phyloP scores from a whole-genome alignment of 92 coral and sea anemone species.

The Paramuricea clavata region DNA sequence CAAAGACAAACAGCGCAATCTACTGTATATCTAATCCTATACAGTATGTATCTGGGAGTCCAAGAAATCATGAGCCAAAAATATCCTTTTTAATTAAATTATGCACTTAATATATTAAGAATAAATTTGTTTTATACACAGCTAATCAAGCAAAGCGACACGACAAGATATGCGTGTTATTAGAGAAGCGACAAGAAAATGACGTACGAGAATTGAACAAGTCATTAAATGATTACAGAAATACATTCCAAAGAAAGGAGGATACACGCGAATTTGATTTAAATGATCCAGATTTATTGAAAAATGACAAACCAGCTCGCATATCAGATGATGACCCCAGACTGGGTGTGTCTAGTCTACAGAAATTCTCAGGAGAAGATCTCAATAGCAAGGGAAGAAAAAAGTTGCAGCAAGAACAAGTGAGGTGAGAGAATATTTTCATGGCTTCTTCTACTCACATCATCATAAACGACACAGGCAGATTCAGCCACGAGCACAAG shows the following conservation, averaged over 20 bases:
- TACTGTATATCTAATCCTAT: too few species aligned
- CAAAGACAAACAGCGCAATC: too few species aligned
- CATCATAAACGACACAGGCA: too few species aligned
- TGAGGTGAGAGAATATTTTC: slow-evolving; percentile 67
- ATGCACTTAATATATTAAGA: not conserved
- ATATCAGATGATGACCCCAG: slow-evolving; percentile 98
- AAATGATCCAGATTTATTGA: slow-evolving; percentile 94
- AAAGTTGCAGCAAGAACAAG: slow-evolving; percentile 94
- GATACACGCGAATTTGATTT: slow-evolving; percentile 92
- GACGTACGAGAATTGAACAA: slow-evolving; percentile 94
- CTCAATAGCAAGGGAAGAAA: slow-evolving; percentile 82
- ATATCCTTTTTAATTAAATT: not conserved
- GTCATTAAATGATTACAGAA: slow-evolving; percentile 84
- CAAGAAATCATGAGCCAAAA: not conserved
- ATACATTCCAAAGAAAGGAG: slow-evolving; percentile 85
- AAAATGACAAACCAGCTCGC: slow-evolving; percentile 98
- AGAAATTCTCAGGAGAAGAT: slow-evolving; percentile 96
- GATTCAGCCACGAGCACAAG: too few species aligned
- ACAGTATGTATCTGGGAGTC: too few species aligned
- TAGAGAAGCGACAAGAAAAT: slow-evolving; percentile 93
- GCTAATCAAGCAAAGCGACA: slow-evolving; percentile 96
- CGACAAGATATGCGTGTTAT: slow-evolving; percentile 90
- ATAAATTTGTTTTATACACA: slow-evolving; percentile 21
- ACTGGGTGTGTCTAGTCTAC: slow-evolving; percentile 91
- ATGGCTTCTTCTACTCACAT: too few species aligned